Conservation (phyloP, 2,888 invertebrate species). For the Portevinia maculata region DNA sequence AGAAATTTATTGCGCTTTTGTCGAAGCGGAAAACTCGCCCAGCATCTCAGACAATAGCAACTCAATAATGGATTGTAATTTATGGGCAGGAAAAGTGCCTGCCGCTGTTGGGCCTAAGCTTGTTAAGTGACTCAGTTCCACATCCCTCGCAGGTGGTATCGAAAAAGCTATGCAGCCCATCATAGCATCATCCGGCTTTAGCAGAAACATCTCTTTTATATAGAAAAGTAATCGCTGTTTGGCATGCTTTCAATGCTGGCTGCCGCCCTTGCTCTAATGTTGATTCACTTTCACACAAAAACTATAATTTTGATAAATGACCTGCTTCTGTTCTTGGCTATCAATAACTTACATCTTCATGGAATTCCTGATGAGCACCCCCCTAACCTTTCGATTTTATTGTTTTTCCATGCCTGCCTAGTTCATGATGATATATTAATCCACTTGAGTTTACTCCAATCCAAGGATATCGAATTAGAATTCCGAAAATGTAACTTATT, state of each 20-base stretch:
- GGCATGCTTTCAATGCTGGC: slow-evolving; percentile 64
- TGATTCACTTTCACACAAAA: slow-evolving; percentile 55
- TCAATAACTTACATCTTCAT: slow-evolving; percentile 73
- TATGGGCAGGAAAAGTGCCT: slow-evolving; percentile 64
- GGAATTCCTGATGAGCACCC: slow-evolving; percentile 51
- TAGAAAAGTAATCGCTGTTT: slow-evolving; percentile 71
- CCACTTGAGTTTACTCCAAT: slow-evolving; percentile 47
- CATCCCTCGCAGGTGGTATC: slow-evolving; percentile 53
- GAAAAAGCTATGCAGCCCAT: slow-evolving; percentile 35
- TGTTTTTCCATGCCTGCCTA: slow-evolving; percentile 61
- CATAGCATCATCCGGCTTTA: slow-evolving; percentile 45
- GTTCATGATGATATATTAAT: slow-evolving; percentile 66
- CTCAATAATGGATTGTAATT: slow-evolving; percentile 74
- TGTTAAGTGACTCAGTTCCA: slow-evolving; percentile 56
- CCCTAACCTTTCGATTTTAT: slow-evolving; percentile 41
- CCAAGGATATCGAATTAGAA: slow-evolving; percentile 59
- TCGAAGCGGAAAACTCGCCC: slow-evolving; percentile 73
- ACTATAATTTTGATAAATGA: slow-evolving; percentile 73
- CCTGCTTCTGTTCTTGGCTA: slow-evolving; percentile 53
- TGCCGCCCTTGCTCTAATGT: slow-evolving; percentile 9
- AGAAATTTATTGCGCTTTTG: slow-evolving; percentile 71
- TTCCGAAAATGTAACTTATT: slow-evolving; percentile 65
- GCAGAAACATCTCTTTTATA: slow-evolving; percentile 48
- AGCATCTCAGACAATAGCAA: slow-evolving; percentile 72
- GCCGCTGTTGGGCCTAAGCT: slow-evolving; percentile 42